A percentile compares a stretch with the other conserved stretches of the same genome.
phyloP scores from a whole-genome alignment of 2,888 invertebrate genomes.

The Eumerus sabulonum region DNA sequence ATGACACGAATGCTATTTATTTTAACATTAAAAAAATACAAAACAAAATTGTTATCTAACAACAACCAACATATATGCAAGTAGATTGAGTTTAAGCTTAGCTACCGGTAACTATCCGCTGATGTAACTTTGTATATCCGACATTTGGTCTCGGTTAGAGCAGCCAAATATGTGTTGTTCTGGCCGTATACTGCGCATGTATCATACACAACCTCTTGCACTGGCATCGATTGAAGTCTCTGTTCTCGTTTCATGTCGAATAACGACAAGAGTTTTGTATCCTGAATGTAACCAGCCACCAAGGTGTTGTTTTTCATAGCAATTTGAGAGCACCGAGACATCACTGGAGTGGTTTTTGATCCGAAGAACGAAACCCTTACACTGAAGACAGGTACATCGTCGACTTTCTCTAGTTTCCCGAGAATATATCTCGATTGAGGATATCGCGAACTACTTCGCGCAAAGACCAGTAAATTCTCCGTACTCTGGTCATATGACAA shows the following conservation, averaged over 20 bases:
- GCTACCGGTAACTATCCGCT: slow-evolving; percentile 19
- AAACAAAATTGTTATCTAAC: too few species aligned
- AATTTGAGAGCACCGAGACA: slow-evolving; percentile 80
- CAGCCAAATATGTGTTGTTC: slow-evolving; percentile 81
- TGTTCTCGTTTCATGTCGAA: slow-evolving; percentile 83
- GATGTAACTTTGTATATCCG: slow-evolving; percentile 82
- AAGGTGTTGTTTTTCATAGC: slow-evolving; percentile 81
- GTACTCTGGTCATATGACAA: slow-evolving; percentile 84
- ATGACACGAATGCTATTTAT: too few species aligned
- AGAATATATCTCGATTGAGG: slow-evolving; percentile 81
- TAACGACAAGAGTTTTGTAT: slow-evolving; percentile 82
- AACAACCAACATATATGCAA: too few species aligned
- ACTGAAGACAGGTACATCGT: slow-evolving; percentile 81
- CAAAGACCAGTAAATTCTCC: slow-evolving; percentile 85
- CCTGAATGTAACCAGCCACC: slow-evolving; percentile 88
- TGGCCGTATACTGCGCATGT: slow-evolving; percentile 82
- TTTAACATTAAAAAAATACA: too few species aligned
- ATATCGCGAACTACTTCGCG: slow-evolving; percentile 82
- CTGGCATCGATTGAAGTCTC: slow-evolving; percentile 81
- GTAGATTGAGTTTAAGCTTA: background rate
- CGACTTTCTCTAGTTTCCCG: slow-evolving; percentile 79
- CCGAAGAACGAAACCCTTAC: slow-evolving; percentile 83
- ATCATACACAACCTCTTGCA: slow-evolving; percentile 85
- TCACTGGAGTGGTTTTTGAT: slow-evolving; percentile 83
- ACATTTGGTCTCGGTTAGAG: slow-evolving; percentile 84